Evolutionary conservation across 2,888 invertebrate genomes (phyloP).

Genomic region (Dasysyrphus tricinctus): DNA sequence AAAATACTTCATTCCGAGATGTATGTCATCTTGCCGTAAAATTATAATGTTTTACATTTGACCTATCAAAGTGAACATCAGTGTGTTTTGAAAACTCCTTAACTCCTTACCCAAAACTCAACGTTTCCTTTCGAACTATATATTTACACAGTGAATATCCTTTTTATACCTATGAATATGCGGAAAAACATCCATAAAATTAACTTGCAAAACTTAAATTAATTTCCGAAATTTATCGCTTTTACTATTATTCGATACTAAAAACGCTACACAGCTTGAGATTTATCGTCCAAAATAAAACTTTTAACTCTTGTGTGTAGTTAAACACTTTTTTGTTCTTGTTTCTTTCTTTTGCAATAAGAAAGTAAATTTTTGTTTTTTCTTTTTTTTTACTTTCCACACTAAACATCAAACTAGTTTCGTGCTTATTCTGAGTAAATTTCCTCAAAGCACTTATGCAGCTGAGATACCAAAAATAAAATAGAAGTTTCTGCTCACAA

Average conservation of each 20-base stretch:
- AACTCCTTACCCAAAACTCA: background rate
- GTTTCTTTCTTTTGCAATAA: background rate
- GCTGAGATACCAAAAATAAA: background rate
- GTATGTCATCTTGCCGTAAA: no score
- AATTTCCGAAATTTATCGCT: constrained; percentile 65
- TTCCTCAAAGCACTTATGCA: constrained; percentile 40
- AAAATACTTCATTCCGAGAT: no score
- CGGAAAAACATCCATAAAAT: constrained; percentile 23
- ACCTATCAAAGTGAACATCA: no score
- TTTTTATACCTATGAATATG: background rate
- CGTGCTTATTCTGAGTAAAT: constrained; percentile 44
- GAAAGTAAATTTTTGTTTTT: background rate
- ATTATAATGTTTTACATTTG: no score
- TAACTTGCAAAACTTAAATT: constrained; percentile 56
- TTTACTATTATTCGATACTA: constrained; percentile 52
- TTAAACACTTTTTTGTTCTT: constrained; percentile 29
- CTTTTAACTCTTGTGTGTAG: constrained; percentile 42
- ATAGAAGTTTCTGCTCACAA: background rate
- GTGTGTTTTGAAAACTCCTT: no score
- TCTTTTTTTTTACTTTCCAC: background rate
- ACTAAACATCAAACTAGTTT: constrained; percentile 33
- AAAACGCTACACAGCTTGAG: constrained; percentile 31
- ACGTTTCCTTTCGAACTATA: background rate
- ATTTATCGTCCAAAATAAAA: constrained; percentile 51
- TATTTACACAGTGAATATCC: background rate